phyloP scores from a whole-genome alignment of 2,888 invertebrate genomes.

The Argyra leucocephala region DNA sequence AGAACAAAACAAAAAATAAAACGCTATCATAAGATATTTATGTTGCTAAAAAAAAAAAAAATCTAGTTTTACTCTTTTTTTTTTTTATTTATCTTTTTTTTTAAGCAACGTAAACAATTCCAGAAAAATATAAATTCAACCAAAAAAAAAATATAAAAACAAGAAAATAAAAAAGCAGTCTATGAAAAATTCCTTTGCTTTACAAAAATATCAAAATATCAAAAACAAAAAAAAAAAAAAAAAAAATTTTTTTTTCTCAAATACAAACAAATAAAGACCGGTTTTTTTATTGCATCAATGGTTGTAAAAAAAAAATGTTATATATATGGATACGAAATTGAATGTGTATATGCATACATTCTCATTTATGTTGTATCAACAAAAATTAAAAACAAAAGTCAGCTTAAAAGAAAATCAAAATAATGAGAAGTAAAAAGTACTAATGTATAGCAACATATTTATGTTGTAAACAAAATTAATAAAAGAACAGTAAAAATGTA shows the following conservation, averaged over 20 bases:
- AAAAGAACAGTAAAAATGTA: too few relatives aligned
- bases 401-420: not conserved
- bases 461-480: too few relatives aligned
- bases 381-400: not conserved
- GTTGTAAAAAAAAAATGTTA: not conserved
- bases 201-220: not conserved
- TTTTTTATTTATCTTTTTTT: too few relatives aligned
- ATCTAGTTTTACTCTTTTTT: not conserved
- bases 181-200: slow-evolving; percentile 3
- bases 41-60: not conserved
- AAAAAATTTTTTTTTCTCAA: not conserved
- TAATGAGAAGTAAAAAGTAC: not conserved
- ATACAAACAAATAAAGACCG: not conserved
- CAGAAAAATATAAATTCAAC: not conserved
- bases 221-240: not conserved
- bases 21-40: not conserved
- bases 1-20: not conserved
- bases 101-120: not conserved
- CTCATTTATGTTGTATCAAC: too few relatives aligned
- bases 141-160: not conserved
- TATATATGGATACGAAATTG: not conserved
- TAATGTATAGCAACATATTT: not conserved
- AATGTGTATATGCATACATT: too few relatives aligned
- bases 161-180: not conserved
- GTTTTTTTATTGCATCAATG: not conserved